Conservation (phyloP, 2,113 vertebrate species). For the Corythoichthys intestinalis region DNA sequence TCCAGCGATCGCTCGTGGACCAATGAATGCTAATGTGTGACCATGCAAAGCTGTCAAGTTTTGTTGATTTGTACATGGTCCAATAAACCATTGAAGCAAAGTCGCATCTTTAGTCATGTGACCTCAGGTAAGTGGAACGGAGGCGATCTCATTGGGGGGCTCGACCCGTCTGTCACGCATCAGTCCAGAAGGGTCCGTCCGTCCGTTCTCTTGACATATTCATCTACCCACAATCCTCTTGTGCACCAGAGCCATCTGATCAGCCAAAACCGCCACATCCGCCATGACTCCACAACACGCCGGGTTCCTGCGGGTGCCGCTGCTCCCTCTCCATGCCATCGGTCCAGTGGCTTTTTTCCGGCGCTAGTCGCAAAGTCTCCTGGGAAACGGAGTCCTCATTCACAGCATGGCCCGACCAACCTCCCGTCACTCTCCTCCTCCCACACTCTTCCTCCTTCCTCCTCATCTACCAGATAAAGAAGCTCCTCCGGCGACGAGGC, state of each 20-base stretch:
- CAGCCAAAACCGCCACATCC: conserved; percentile 68
- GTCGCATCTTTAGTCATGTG: conserved; percentile 61
- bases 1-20: conserved; percentile 72
- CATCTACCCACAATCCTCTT: conserved; percentile 71
- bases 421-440: conserved; percentile 63
- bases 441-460: conserved; percentile 48
- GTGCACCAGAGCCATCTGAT: conserved; percentile 72
- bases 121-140: conserved; percentile 53
- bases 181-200: conserved; percentile 41
- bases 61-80: conserved; percentile 77
- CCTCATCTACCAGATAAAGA: conserved; percentile 66
- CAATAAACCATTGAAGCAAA: conserved; percentile 75
- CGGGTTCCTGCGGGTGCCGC: conserved; percentile 57
- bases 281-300: conserved; percentile 68
- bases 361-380: conserved; percentile 54
- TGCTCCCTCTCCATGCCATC: conserved; percentile 60
- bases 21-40: conserved; percentile 73
- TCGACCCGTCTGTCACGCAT: conserved; percentile 33
- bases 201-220: conserved; percentile 59
- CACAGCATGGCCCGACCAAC: conserved; percentile 67
- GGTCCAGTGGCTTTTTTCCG: conserved; percentile 52
- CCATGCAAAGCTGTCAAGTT: conserved; percentile 75
- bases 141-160: neutral
- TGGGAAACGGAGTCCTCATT: conserved; percentile 61
- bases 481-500: conserved; percentile 53